Evolutionary conservation across 30 jellyfish, hydroid and myxozoan species (phyloP), one percentile per base, ranked within the genome.

Genomic region (Turritopsis rubra): DNA sequence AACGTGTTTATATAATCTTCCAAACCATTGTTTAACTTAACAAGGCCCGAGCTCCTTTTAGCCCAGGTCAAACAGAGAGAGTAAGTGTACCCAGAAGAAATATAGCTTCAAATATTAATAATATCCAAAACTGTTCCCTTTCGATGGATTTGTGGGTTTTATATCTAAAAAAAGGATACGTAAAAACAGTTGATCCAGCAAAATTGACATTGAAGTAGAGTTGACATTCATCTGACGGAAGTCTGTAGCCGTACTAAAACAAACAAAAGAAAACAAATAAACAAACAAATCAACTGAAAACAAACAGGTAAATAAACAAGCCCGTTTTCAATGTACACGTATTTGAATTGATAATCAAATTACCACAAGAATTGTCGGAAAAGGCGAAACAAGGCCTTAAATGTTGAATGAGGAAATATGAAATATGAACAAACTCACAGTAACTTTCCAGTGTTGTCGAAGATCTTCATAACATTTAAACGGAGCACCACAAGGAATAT

Each of bases 371-470:
- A n/a, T n/a, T n/a, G n/a, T n/a, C n/a, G n/a, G n/a, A n/a, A n/a
- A n/a, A n/a, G n/a, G n/a, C n/a, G n/a, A n/a, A n/a, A n/a, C n/a
- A n/a, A n/a, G n/a, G n/a, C n/a, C n/a, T n/a, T n/a, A n/a, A n/a
- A n/a, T n/a, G n/a, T 68, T 16, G 16, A 68, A 68, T 1, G 83
- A 18, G 25, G 31, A 24, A 28, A 73, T 9, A 18, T 1, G 29
- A 75, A 22, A 4, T 9, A 5, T 21, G 1, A 54, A 5, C 25
- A 54, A 27, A 21, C 22, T 80, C 65, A 90, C 96, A 94, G 85
- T 87, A 66, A 87, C 80, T 75, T 91, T 91, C 96, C 97, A 87
- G 80, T 91, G 96, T 76, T 81, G 86, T 65, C 91, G 53, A 30
- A 91, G 29, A 18, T 80, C 92, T 65, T 75, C 91, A 75, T 91